phyloP scores from a whole-genome alignment of 2,113 vertebrate species.

The Cairina moschata region DNA sequence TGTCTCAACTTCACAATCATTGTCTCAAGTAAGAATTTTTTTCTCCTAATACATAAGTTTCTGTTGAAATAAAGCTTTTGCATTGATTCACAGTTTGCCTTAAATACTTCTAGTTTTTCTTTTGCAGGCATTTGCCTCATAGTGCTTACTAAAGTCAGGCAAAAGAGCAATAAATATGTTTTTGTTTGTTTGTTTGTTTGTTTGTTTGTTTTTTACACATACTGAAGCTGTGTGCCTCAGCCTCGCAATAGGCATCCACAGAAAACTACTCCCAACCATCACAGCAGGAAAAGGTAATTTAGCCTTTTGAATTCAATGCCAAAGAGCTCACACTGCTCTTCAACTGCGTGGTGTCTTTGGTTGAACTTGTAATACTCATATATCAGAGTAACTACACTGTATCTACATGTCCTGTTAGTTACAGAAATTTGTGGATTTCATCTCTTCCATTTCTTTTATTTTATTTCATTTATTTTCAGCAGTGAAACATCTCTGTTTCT shows the following conservation, averaged over 20 bases:
- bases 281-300: neutral
- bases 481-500: neutral
- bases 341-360: neutral
- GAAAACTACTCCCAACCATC: neutral
- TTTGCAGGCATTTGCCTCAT: neutral
- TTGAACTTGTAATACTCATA: neutral
- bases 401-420: rapidly evolving
- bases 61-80: neutral
- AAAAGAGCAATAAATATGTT: neutral
- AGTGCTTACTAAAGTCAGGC: neutral
- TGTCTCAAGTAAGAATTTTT: neutral
- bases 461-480: no score
- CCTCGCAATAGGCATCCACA: neutral
- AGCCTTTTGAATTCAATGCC: neutral
- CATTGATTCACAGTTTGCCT: neutral
- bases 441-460: neutral
- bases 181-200: no score
- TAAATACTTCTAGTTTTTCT: neutral
- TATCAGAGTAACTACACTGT: neutral
- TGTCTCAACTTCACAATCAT: neutral
- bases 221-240: neutral
- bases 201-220: neutral
- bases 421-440: neutral
- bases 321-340: neutral
- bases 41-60: neutral